These are phyloP conservation scores for Cheilosia vulpina DNA, from an alignment of 2,888 invertebrate genomes.

Conservation along the genomic window DNA sequence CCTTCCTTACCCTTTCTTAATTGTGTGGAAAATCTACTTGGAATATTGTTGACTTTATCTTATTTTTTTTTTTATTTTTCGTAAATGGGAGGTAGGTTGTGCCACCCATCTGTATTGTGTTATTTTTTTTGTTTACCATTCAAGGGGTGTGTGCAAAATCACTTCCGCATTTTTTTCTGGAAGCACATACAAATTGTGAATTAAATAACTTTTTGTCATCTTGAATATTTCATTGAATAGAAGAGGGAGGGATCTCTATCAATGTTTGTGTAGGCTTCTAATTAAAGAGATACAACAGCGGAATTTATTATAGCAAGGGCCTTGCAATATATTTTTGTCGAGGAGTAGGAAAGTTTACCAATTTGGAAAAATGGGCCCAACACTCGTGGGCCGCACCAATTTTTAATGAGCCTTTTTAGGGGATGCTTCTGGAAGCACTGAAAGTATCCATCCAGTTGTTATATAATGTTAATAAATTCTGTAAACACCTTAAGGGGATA, in stretches of 20 bases:
- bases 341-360: neutral
- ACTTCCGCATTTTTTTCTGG: neutral
- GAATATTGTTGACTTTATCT: constrained; percentile 32
- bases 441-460: neutral
- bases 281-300: constrained; percentile 8
- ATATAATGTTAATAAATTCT: constrained; percentile 33
- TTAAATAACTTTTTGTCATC: constrained; percentile 45
- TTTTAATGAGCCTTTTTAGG: constrained; percentile 20
- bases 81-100: neutral
- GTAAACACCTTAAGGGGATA: constrained; percentile 15
- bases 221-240: constrained; percentile 50
- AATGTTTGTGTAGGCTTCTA: constrained; percentile 2
- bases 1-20: constrained; percentile 40
- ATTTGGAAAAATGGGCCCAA: neutral
- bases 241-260: neutral
- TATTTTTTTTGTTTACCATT: constrained; percentile 14
- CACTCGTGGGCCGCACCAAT: neutral
- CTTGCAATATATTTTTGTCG: neutral
- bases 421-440: neutral
- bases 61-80: neutral
- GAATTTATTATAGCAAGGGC: neutral
- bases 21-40: constrained; percentile 57
- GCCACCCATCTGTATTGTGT: neutral
- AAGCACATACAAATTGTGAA: constrained; percentile 37
- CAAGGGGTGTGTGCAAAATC: neutral